Evolutionary conservation across 1,140 invertebrate genomes (phyloP).

Genomic region (Pygmarrhopalites habei): DNA sequence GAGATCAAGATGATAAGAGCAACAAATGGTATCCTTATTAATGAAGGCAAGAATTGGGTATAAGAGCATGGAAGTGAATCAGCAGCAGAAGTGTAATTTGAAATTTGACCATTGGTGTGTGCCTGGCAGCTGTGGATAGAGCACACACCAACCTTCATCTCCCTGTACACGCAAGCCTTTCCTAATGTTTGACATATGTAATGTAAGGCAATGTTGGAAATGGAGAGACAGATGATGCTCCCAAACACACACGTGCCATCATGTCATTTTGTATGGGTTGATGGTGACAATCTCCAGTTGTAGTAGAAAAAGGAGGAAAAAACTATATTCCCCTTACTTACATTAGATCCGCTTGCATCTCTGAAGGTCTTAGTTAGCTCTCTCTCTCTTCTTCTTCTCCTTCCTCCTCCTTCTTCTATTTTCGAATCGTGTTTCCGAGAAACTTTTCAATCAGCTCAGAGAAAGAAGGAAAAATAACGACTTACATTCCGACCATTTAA

Average conservation of each 20-base stretch:
- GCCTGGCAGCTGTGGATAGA: conserved; percentile 5
- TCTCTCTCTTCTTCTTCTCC: conserved; percentile 2
- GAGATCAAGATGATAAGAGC: neutral
- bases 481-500: conserved; percentile 11
- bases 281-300: conserved; percentile 14
- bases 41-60: neutral
- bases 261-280: neutral
- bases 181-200: too few species aligned
- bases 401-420: conserved; percentile 14
- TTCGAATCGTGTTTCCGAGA: conserved; percentile 4
- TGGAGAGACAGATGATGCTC: conserved; percentile 30
- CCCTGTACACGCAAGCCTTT: too few species aligned
- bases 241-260: too few species aligned
- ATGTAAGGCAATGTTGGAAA: conserved; percentile 40
- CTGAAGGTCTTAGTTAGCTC: too few species aligned
- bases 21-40: conserved; percentile 4
- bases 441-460: conserved; percentile 11
- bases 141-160: too few species aligned
- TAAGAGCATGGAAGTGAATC: conserved; percentile 5
- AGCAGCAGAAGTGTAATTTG: neutral
- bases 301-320: too few species aligned
- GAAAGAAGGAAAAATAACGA: conserved; percentile 3
- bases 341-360: too few species aligned
- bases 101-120: conserved; percentile 15
- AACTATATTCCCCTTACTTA: too few species aligned